Evolutionary conservation across 2,888 invertebrate genomes (phyloP).

Genomic region (Polia nebulosa): DNA sequence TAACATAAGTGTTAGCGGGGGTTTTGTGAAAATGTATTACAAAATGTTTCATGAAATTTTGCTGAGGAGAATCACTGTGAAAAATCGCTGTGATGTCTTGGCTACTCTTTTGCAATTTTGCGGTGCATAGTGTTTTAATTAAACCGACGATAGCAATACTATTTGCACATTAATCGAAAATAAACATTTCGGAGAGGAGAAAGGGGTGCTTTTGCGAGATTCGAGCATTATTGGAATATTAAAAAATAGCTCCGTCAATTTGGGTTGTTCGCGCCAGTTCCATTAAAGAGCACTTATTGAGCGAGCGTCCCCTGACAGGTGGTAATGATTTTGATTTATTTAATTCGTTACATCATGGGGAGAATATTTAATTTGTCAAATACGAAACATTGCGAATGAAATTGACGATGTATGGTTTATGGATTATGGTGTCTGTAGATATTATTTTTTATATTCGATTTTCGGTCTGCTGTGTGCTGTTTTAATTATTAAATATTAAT

Average conservation of each 20-base stretch:
- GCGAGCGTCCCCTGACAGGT: slow-evolving; percentile 70
- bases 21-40: slow-evolving; percentile 37
- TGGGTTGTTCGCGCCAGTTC: slow-evolving; percentile 66
- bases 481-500: background rate
- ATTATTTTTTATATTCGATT: background rate
- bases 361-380: slow-evolving; percentile 73
- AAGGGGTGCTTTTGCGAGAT: slow-evolving; percentile 38
- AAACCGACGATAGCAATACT: slow-evolving; percentile 45
- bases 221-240: slow-evolving; percentile 60
- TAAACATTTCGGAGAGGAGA: slow-evolving; percentile 37
- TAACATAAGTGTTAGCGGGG: slow-evolving; percentile 27
- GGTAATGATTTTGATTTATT: slow-evolving; percentile 76
- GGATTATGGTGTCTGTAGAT: slow-evolving; percentile 24
- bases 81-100: slow-evolving; percentile 47
- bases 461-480: background rate
- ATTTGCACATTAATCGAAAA: slow-evolving; percentile 60
- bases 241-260: slow-evolving; percentile 62
- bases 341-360: slow-evolving; percentile 71
- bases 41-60: slow-evolving; percentile 47
- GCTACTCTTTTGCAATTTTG: slow-evolving; percentile 41
- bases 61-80: slow-evolving; percentile 28
- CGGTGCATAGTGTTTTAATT: slow-evolving; percentile 52
- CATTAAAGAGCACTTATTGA: slow-evolving; percentile 75
- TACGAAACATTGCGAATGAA: slow-evolving; percentile 58
- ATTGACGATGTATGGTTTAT: slow-evolving; percentile 47